Conservation (phyloP, 30 jellyfish, hydroid and myxozoan species). For the Nemopilema nomurai region DNA sequence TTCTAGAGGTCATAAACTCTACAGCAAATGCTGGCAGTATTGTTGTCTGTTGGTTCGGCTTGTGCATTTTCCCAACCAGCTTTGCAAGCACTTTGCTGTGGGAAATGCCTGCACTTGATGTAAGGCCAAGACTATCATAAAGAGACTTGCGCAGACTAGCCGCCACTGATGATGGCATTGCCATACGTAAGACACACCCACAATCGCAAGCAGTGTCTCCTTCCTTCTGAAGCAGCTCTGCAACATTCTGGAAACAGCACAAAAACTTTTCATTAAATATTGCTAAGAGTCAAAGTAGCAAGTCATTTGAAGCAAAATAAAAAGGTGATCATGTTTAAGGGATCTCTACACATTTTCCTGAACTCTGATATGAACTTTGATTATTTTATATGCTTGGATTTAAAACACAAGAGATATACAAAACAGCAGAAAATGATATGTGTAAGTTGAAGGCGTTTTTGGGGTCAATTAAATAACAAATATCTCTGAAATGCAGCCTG, state of each 20-base stretch:
- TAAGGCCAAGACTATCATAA: slow-evolving; percentile 46
- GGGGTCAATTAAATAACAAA: too few species aligned
- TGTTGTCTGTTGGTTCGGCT: slow-evolving; percentile 87
- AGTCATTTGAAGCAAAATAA: too few species aligned
- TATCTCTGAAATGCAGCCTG: too few species aligned
- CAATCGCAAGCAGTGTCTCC: slow-evolving; percentile 49
- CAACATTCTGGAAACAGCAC: slow-evolving; percentile 8
- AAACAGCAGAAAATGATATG: too few species aligned
- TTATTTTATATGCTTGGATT: not conserved
- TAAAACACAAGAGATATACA: too few species aligned
- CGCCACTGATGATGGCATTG: slow-evolving; percentile 56
- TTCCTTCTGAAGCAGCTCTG: slow-evolving; percentile 7
- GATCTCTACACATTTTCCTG: too few species aligned
- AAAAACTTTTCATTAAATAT: too few species aligned
- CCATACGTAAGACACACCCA: slow-evolving; percentile 65
- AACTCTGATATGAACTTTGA: too few species aligned
- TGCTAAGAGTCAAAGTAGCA: too few species aligned
- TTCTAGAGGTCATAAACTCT: slow-evolving; percentile 32
- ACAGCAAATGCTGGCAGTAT: slow-evolving; percentile 62
- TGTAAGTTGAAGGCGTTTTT: too few species aligned
- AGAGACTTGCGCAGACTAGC: slow-evolving; percentile 44
- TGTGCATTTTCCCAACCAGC: slow-evolving; percentile 72
- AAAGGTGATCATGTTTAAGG: too few species aligned
- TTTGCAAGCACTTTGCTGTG: slow-evolving; percentile 78
- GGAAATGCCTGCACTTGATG: slow-evolving; percentile 80